Evolutionary conservation across 2,888 invertebrate genomes (phyloP).

Genomic region (Thymelicus sylvestris): DNA sequence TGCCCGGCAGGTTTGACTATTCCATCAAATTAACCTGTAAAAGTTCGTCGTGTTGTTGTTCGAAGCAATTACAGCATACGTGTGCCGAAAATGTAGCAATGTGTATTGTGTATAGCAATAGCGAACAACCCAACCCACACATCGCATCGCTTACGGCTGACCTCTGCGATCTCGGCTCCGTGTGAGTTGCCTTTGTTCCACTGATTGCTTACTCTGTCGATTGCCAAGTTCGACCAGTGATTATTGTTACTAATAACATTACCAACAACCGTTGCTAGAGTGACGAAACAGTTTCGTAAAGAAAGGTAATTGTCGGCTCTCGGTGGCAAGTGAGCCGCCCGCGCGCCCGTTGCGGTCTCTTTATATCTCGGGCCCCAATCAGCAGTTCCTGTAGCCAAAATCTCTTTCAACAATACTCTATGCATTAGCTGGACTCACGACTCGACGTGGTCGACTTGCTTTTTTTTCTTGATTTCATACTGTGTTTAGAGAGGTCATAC

Average conservation of each 20-base stretch:
- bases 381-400: not conserved
- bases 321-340: not conserved
- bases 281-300: not conserved
- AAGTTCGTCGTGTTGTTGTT: too few species aligned
- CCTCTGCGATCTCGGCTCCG: not conserved
- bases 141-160: not conserved
- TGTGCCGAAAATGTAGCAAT: too few species aligned
- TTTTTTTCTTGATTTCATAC: not conserved
- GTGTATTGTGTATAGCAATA: too few species aligned
- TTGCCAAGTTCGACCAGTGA: not conserved
- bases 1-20: too few species aligned
- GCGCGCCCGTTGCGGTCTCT: too few species aligned
- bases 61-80: too few species aligned
- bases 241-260: not conserved
- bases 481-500: not conserved
- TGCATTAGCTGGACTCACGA: too few species aligned
- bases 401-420: too few species aligned
- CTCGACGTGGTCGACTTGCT: not conserved
- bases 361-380: not conserved
- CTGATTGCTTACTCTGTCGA: not conserved
- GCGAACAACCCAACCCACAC: not conserved
- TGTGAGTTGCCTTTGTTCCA: conserved; percentile 1
- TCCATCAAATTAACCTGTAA: too few species aligned
- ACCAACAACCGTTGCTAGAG: not conserved
- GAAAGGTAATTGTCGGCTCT: not conserved